phyloP scores from a whole-genome alignment of 2,797 vertebrate genomes.

The Macroramphosus scolopax region DNA sequence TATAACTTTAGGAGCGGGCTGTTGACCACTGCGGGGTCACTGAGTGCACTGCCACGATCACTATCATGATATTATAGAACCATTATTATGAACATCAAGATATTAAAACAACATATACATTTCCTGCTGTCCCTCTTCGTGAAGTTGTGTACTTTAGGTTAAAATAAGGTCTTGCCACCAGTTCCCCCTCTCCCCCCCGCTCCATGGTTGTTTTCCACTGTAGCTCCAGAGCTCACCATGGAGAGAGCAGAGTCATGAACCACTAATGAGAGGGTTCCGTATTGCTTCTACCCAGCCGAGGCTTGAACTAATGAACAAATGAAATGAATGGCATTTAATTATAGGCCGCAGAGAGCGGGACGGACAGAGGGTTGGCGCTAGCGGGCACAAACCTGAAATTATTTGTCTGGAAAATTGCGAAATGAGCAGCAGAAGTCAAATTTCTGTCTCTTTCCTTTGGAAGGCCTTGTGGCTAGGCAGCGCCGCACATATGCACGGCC shows the following conservation, averaged over 20 bases:
- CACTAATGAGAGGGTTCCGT: constrained; percentile 78
- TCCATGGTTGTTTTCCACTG: constrained; percentile 60
- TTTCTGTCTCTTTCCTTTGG: constrained; percentile 49
- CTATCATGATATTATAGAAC: too few species aligned
- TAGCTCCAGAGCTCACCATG: constrained; percentile 49
- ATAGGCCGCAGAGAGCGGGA: constrained; percentile 65
- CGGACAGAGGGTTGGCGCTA: constrained; percentile 71
- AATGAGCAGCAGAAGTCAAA: constrained; percentile 65
- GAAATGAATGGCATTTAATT: constrained; percentile 79
- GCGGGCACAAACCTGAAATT: constrained; percentile 75
- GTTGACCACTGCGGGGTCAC: too few species aligned
- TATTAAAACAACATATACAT: constrained; percentile 12
- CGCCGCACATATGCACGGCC: constrained; percentile 30
- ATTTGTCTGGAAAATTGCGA: constrained; percentile 80
- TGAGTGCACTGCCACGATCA: too few species aligned
- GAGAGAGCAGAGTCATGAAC: constrained; percentile 73
- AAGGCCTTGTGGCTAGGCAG: constrained; percentile 45
- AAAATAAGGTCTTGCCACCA: constrained; percentile 54
- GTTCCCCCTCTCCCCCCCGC: constrained; percentile 37
- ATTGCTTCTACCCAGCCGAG: constrained; percentile 63
- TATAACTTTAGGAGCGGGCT: too few species aligned
- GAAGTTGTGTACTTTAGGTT: constrained; percentile 36
- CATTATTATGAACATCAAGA: constrained; percentile 7
- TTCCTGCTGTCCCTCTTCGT: constrained; percentile 17
- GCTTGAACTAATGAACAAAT: constrained; percentile 79